Evolutionary conservation across 2,888 invertebrate species (phyloP).

Genomic region (Chydorus sphaericus): DNA sequence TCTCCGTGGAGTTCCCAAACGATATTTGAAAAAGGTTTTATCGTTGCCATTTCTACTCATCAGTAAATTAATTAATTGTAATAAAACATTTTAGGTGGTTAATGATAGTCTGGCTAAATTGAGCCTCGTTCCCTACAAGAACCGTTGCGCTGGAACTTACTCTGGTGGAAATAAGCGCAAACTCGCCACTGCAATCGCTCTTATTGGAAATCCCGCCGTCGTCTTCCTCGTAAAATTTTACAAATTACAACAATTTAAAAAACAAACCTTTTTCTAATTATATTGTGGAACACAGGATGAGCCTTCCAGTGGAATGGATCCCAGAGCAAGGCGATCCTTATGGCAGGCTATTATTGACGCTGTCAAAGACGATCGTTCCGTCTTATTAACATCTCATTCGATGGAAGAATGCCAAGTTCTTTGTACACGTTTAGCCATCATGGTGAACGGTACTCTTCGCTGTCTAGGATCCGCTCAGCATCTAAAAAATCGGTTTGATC

Average conservation of each 20-base stretch:
- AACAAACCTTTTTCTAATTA: not conserved
- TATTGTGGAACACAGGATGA: conserved; percentile 39
- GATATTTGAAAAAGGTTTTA: conserved; percentile 7
- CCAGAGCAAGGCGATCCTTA: conserved; percentile 44
- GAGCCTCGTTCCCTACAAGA: conserved; percentile 41
- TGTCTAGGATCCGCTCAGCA: conserved; percentile 36
- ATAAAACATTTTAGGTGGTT: conserved; percentile 37
- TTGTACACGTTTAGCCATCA: conserved; percentile 36
- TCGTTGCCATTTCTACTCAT: too few relatives aligned
- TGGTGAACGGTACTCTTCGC: conserved; percentile 37
- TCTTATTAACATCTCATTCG: conserved; percentile 52
- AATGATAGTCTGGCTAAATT: conserved; percentile 42
- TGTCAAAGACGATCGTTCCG: conserved; percentile 41
- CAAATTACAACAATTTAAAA: too few relatives aligned
- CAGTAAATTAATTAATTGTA: not conserved
- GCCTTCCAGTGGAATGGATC: conserved; percentile 53
- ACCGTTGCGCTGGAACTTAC: conserved; percentile 37
- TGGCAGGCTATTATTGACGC: conserved; percentile 42
- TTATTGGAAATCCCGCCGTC: conserved; percentile 51
- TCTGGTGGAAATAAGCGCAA: conserved; percentile 66
- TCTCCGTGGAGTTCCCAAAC: conserved; percentile 44
- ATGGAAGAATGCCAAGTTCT: conserved; percentile 42
- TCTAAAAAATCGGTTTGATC: conserved; percentile 25
- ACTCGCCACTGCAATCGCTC: conserved; percentile 60
- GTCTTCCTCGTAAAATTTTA: conserved; percentile 39